Percentiles rank a stretch among this genome's conserved stretches.
phyloP scores from a whole-genome alignment of 2,888 invertebrate species.

The Hyposoter didymator region DNA sequence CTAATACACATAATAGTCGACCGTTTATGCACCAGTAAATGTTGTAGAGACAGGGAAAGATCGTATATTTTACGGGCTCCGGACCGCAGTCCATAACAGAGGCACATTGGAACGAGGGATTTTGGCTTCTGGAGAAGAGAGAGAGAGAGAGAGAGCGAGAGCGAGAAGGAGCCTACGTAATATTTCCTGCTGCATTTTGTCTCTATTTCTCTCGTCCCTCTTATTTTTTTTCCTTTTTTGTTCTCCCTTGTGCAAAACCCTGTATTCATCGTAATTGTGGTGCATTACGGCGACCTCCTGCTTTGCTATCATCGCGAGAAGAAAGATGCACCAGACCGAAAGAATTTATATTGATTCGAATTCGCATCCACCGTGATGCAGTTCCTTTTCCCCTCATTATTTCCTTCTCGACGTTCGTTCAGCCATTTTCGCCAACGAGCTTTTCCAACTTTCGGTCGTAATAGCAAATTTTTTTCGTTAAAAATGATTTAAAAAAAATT shows the following conservation, averaged over 20 bases:
- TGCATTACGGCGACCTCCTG: conserved; percentile 11
- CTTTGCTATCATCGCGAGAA: conserved; percentile 16
- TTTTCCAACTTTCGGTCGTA: not conserved
- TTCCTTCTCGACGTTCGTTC: conserved; percentile 7
- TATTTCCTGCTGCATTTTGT: conserved; percentile 34
- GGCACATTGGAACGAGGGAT: conserved; percentile 39
- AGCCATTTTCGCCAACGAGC: not conserved
- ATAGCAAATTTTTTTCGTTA: not conserved
- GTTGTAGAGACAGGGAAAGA: conserved; percentile 43
- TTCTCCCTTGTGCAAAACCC: not conserved
- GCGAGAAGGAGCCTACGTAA: conserved; percentile 21
- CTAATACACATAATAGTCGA: conserved; percentile 54
- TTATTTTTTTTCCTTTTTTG: conserved; percentile 15
- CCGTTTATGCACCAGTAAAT: conserved; percentile 14
- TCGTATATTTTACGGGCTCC: conserved; percentile 58
- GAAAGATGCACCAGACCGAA: conserved; percentile 49
- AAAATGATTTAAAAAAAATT: too few species aligned
- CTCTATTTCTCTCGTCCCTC: conserved; percentile 10
- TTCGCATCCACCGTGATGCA: conserved; percentile 5
- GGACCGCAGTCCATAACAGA: conserved; percentile 24
- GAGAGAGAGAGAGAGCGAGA: conserved; percentile 11
- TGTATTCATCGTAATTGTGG: conserved; percentile 61
- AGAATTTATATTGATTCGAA: conserved; percentile 56
- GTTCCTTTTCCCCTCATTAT: conserved; percentile 17
- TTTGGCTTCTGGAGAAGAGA: conserved; percentile 46